Evolutionary conservation across 2,888 invertebrate genomes (phyloP), one percentile per base, ranked within the genome.

Genomic region (Polymixis flavicincta): DNA sequence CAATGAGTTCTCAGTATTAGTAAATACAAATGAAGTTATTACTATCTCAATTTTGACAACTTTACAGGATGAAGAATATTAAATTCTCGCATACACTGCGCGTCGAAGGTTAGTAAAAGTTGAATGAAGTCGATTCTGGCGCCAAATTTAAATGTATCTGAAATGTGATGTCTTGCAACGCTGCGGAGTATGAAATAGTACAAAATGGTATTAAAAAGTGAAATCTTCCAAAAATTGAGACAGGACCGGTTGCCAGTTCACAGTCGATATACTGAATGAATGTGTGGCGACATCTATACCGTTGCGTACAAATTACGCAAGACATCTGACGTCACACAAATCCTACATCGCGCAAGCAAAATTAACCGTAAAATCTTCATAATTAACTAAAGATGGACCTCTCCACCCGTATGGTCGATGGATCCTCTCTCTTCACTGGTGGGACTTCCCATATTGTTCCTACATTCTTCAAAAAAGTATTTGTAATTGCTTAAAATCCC

Each of bases 401-500:
- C 42, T 42, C 9, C 28, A 32, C 32, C 0, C 22, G 32, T 13
- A 19, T 22, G 2, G 59, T 60, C 22, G 19, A 13, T 7, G 32
- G 22, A 32, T 32, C 22, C 32, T 32, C 32, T 0, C 22, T 32
- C 32, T 32, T 22, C 6, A 32, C 3, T 32, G 13, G 60, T 2
- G 6, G 13, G 0, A 60, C 11, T 13, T 32, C 7, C 22, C 32
- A 32, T 32, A 0, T 2, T 6, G 1, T 59, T n/a, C n/a, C n/a
- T n/a, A n/a, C n/a, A n/a, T 59, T 59, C 19, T 60, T 32, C 19
- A 3, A 13, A 60, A 32, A 32, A 32, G 11, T 45, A 59, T 42
- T 59, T 25, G 1, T 32, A 14, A 55, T 63, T 54, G 45, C 48
- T 68, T 28, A 2, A 65, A 75, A 68, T 14, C 37, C n/a, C 52